A percentile compares a stretch with the other conserved stretches of the same genome.
Conservation (phyloP, 2,113 vertebrate genomes). For the Nothobranchius furzeri region DNA sequence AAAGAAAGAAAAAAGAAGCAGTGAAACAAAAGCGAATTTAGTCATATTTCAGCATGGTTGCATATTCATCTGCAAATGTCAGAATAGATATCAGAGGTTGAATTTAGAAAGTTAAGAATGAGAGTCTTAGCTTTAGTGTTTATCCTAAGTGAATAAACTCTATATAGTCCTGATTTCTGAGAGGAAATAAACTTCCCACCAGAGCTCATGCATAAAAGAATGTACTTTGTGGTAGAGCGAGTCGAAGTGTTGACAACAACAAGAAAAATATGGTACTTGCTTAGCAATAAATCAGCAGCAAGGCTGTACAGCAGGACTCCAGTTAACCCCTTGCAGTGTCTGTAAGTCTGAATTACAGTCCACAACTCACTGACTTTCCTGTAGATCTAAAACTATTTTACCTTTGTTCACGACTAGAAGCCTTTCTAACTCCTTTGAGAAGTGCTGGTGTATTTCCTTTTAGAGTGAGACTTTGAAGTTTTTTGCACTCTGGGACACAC, state of each 20-base stretch:
- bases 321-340: background rate
- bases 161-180: too few relatives aligned
- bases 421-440: background rate
- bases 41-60: too few relatives aligned
- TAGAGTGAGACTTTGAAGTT: background rate
- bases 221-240: background rate
- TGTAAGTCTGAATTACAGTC: conserved; percentile 2
- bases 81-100: background rate
- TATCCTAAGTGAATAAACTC: too few relatives aligned
- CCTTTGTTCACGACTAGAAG: background rate
- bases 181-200: background rate
- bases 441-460: background rate
- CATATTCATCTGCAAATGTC: background rate
- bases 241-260: background rate
- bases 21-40: too few relatives aligned
- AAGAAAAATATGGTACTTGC: background rate
- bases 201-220: background rate
- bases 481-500: background rate
- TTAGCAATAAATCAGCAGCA: background rate
- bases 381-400: background rate
- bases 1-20: too few relatives aligned
- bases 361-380: background rate
- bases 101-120: background rate
- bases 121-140: background rate
- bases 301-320: background rate